These are phyloP conservation scores for Pogona vitticeps DNA, from an alignment of 2,113 vertebrate genomes.

Conservation along the genomic window DNA sequence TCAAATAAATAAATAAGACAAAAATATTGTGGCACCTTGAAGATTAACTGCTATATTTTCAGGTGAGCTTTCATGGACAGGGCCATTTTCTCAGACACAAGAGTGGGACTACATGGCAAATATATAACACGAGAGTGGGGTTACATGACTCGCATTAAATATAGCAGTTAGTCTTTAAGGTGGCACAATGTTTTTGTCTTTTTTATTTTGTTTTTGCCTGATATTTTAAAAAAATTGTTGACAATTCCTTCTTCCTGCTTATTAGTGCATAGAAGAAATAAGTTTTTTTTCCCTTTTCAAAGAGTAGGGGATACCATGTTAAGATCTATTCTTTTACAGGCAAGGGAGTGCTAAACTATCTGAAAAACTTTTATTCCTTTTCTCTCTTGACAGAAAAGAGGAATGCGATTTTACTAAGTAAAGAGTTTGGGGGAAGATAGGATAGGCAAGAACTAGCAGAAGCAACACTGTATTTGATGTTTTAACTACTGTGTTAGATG, in stretches of 20 bases:
- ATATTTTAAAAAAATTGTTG: neutral
- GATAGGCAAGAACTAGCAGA: neutral
- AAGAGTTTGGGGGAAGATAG: neutral
- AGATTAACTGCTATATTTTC: no score
- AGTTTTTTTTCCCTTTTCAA: neutral
- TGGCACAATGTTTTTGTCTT: no score
- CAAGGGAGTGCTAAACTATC: neutral
- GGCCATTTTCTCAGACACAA: no score
- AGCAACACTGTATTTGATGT: neutral
- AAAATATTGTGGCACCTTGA: no score
- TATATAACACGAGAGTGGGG: no score
- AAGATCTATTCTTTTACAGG: neutral
- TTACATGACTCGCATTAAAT: no score
- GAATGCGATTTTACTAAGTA: neutral
- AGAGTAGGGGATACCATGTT: neutral
- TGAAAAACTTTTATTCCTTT: neutral
- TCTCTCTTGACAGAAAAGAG: neutral
- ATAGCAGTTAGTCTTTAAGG: no score
- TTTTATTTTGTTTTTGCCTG: no score
- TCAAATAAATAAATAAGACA: no score
- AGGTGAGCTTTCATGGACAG: no score
- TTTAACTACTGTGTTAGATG: neutral
- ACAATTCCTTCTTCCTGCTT: neutral
- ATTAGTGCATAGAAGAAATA: neutral
- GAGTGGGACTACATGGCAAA: no score